Percentiles rank a stretch among this genome's conserved stretches.
Evolutionary conservation across 2,113 vertebrate species (phyloP).

Genomic region (Sturnus vulgaris): DNA sequence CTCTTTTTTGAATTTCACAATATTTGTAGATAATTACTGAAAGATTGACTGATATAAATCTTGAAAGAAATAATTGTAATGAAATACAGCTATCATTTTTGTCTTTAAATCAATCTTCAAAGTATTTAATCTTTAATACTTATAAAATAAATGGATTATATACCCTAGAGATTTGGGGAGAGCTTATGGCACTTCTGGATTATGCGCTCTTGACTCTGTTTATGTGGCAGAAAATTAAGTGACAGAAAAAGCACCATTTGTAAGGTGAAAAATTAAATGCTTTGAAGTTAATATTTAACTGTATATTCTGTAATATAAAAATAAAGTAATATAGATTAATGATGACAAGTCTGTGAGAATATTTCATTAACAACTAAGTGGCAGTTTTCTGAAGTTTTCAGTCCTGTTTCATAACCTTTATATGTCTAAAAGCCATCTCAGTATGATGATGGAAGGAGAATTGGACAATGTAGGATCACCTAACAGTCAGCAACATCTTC

Average conservation of each 20-base stretch:
- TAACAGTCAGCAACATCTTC: background rate
- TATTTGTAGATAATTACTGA: background rate
- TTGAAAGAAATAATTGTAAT: background rate
- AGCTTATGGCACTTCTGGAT: background rate
- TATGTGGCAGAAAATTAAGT: background rate
- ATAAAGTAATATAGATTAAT: background rate
- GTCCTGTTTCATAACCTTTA: background rate
- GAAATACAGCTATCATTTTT: background rate
- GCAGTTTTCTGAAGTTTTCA: background rate
- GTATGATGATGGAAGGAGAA: background rate
- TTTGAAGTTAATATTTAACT: background rate
- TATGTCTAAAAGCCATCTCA: background rate
- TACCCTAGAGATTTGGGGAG: background rate
- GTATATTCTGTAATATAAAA: background rate
- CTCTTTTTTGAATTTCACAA: background rate
- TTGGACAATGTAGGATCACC: background rate
- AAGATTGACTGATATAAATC: background rate
- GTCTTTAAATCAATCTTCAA: background rate
- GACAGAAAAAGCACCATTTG: background rate
- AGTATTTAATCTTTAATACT: background rate
- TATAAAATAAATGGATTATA: background rate
- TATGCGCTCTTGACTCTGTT: background rate
- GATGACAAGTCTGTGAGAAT: background rate
- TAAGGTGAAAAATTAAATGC: background rate
- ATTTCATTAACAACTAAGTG: background rate